Base-by-base conservation (phyloP, 2,888 invertebrate species). In the Heterodera filipjevi region DNA sequence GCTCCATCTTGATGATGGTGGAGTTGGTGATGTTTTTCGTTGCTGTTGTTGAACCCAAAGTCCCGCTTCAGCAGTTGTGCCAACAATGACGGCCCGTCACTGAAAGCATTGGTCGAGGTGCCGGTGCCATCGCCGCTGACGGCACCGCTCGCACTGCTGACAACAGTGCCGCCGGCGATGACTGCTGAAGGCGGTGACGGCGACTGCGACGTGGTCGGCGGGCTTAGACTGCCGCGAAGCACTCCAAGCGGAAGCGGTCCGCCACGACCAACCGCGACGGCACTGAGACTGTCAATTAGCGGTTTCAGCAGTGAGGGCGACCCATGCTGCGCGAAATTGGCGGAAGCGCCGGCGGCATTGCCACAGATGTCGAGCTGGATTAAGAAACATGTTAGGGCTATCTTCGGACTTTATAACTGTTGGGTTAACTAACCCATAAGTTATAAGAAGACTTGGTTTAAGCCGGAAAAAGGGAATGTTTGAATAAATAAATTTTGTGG, bases 151-250 rank as follows among this genome's bases (percentile, higher is more conserved):
- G 64, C 19, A 22, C 64, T 22, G 22, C 64, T 32, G 30, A 27
- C 66, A 14, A 1, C 66, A 5, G 30, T 32, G 66, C 14, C 14
- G 66, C 12, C 66, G 19, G 30, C 30, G 33, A 32, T 27, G 14
- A 33, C n/a, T 3, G 66, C 66, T 27, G 66, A 22, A 32, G 68
- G 68, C 68, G 68, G 68, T 32, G 68, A 68, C 32, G 68, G 68
- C 68, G 68, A 68, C 68, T 68, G 68, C 33, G 68, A 68, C 32
- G 68, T 68, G 68, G 32, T 68, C 33, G 68, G 68, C 68, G 68
- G 68, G 35, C 68, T 68, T 33, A 68, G 68, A 32, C 33, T 33
- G 68, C 68, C 68, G 32, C 27, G 68, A 22, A 68, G 35, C 30
- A 14, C 14, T 10, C 16, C 33, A 32, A 35, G 8, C 3, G 68